Evolutionary conservation across 2,113 vertebrate species (phyloP).

Genomic region (Phycodurus eques): DNA sequence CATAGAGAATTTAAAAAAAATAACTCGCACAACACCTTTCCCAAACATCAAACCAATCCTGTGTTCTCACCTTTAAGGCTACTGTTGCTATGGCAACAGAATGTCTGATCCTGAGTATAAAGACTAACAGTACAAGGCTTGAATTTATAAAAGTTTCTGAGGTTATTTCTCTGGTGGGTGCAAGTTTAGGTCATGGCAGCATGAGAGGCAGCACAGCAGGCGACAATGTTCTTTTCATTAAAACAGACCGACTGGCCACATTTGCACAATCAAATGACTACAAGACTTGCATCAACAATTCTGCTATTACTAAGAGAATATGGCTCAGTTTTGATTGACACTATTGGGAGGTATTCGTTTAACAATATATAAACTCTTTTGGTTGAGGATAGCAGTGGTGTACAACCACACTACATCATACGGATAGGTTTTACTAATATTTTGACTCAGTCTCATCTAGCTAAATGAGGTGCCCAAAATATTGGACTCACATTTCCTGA

Average conservation of each 20-base stretch:
- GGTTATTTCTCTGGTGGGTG: constrained; percentile 14
- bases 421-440: too few relatives aligned
- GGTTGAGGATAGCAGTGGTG: background rate
- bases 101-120: constrained; percentile 37
- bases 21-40: constrained; percentile 6
- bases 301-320: too few relatives aligned
- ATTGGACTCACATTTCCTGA: too few relatives aligned
- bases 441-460: too few relatives aligned
- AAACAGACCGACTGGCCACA: background rate
- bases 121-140: constrained; percentile 7
- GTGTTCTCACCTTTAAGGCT: constrained; percentile 15
- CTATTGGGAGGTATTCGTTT: too few relatives aligned
- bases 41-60: constrained; percentile 37
- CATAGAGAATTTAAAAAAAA: background rate
- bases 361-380: background rate
- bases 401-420: background rate
- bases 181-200: constrained; percentile 6
- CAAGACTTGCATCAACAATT: too few relatives aligned
- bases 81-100: constrained; percentile 55
- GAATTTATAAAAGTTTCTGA: constrained; percentile 34
- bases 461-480: too few relatives aligned
- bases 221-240: background rate
- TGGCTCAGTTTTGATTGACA: too few relatives aligned
- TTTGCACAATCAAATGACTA: background rate
- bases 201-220: background rate